Evolutionary conservation across 2,888 invertebrate species (phyloP).

Genomic region (Dorcus parallelipipedus): DNA sequence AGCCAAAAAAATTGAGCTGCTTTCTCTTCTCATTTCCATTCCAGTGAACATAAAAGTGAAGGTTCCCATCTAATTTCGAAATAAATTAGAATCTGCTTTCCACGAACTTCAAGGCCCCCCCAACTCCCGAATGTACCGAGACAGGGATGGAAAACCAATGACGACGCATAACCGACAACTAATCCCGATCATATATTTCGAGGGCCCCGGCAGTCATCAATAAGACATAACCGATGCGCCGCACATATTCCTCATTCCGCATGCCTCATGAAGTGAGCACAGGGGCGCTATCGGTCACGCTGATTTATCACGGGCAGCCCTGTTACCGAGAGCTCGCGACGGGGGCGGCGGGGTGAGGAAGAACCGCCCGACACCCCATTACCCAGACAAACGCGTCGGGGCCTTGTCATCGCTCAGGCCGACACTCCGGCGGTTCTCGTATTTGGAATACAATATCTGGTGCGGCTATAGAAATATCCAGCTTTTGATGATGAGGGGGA

Average conservation of each 20-base stretch:
- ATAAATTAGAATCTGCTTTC: neutral
- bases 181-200: constrained; percentile 5
- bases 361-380: constrained; percentile 31
- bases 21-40: no score
- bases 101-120: neutral
- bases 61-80: no score
- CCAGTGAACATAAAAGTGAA: no score
- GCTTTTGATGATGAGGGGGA: constrained; percentile 12
- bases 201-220: constrained; percentile 7
- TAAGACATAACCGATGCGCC: constrained; percentile 14
- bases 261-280: constrained; percentile 21
- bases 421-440: constrained; percentile 27
- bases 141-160: no score
- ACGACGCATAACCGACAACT: neutral
- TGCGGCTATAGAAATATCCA: constrained; percentile 15
- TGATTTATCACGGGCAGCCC: constrained; percentile 34
- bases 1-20: no score
- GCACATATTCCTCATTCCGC: constrained; percentile 16
- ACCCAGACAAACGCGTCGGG: constrained; percentile 38
- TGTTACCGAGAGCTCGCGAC: constrained; percentile 23
- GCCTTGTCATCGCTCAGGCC: constrained; percentile 37
- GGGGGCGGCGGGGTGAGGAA: constrained; percentile 21
- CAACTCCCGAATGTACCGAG: neutral
- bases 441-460: constrained; percentile 17
- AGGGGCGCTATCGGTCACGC: constrained; percentile 30